Conservation (phyloP, 1,140 invertebrate genomes). For the Nomia melanderi region DNA sequence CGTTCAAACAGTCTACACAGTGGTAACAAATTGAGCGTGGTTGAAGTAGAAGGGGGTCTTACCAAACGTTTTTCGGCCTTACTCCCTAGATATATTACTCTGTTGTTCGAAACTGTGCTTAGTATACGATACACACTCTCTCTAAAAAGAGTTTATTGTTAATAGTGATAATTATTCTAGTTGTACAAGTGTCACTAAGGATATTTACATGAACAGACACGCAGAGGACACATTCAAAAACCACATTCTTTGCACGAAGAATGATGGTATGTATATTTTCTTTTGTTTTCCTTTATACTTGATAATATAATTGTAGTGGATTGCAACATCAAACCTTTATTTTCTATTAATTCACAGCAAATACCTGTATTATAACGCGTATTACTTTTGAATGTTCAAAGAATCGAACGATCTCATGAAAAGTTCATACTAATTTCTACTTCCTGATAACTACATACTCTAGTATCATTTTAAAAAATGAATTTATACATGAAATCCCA, state of each 20-base stretch:
- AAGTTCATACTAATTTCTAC: no score
- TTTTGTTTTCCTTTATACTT: not conserved
- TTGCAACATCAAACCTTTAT: no score
- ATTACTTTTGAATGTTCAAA: no score
- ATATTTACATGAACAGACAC: not conserved
- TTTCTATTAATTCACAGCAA: no score
- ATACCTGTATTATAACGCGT: no score
- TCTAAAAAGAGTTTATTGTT: not conserved
- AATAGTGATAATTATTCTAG: not conserved
- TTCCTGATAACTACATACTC: no score
- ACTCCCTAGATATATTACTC: conserved; percentile 21
- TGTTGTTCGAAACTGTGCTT: not conserved
- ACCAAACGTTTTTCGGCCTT: conserved; percentile 26
- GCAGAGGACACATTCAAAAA: not conserved
- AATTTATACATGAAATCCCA: no score
- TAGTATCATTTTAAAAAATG: no score
- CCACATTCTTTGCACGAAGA: not conserved
- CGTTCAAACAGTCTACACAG: not conserved
- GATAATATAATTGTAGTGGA: no score
- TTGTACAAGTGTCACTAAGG: not conserved
- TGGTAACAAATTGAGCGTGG: conserved; percentile 3
- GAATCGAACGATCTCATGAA: no score
- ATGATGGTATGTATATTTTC: not conserved
- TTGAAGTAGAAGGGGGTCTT: conserved; percentile 6
- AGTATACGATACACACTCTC: not conserved